Evolutionary conservation across 2,113 vertebrate genomes (phyloP).

Genomic region (Fukomys damarensis): DNA sequence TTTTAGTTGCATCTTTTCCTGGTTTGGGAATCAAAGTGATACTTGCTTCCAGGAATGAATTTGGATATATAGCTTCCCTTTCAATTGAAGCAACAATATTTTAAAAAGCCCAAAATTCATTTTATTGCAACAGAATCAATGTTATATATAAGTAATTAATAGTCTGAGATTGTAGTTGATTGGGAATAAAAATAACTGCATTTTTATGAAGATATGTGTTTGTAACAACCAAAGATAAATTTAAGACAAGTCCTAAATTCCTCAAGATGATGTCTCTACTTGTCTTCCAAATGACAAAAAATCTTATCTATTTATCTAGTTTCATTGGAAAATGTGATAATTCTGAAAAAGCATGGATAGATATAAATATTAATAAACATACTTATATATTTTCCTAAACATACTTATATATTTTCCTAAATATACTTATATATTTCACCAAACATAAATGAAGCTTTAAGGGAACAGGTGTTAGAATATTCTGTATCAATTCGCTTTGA

Average conservation of each 20-base stretch:
- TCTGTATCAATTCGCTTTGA: neutral
- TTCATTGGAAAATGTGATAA: neutral
- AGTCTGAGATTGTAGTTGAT: neutral
- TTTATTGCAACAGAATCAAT: neutral
- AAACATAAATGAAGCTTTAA: neutral
- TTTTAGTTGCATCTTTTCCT: too few species aligned
- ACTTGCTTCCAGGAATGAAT: too few species aligned
- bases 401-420: neutral
- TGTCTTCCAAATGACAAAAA: neutral
- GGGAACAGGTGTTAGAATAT: neutral
- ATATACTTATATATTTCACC: fast-evolving
- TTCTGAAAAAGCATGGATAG: neutral
- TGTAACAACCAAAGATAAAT: neutral
- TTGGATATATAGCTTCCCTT: too few species aligned
- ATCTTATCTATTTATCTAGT: neutral
- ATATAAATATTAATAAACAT: neutral
- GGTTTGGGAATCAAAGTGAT: too few species aligned
- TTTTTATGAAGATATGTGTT: neutral
- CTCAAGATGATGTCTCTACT: neutral
- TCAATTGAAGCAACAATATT: neutral
- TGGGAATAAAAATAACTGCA: neutral
- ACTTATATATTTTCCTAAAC: neutral
- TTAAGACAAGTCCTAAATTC: neutral
- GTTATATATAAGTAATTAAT: neutral
- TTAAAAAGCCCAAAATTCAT: neutral